Evolutionary conservation across 2,797 vertebrate species (phyloP).

Genomic region (Petrocephalus sullivani): DNA sequence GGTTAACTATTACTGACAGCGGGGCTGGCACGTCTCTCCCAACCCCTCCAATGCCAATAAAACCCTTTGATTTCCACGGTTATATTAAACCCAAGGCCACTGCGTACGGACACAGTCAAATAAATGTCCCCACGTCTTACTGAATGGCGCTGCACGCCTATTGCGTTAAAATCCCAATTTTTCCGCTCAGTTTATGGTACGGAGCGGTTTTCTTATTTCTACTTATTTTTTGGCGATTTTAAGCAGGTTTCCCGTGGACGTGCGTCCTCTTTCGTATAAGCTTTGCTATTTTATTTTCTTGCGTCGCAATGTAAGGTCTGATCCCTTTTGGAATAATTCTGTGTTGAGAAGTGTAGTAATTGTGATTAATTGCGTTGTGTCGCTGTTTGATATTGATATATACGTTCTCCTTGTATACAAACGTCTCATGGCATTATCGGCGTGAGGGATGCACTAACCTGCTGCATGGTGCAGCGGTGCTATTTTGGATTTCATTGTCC

Average conservation of each 20-base stretch:
- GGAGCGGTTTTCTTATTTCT: not conserved
- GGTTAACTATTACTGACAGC: constrained; percentile 31
- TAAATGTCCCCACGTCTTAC: not conserved
- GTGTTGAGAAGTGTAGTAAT: not conserved
- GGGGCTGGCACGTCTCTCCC: not conserved
- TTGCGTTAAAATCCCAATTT: not conserved
- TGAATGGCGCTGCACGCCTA: not conserved
- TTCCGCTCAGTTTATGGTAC: not conserved
- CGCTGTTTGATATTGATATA: constrained; percentile 15
- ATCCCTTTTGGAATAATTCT: not conserved
- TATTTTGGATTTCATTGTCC: constrained; percentile 13
- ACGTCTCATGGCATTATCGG: not conserved
- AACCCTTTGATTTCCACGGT: constrained; percentile 15
- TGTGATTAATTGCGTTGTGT: constrained; percentile 24
- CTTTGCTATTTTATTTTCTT: not conserved
- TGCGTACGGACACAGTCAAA: constrained; percentile 10
- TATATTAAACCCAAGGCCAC: not conserved
- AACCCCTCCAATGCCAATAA: constrained; percentile 15
- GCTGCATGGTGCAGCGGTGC: constrained; percentile 3
- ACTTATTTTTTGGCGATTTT: constrained; percentile 8
- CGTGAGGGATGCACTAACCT: not conserved
- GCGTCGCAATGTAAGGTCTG: not conserved
- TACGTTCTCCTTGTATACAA: not conserved
- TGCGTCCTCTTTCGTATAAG: not conserved
- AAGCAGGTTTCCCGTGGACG: not conserved